A percentile compares a stretch with the other conserved stretches of the same genome.
phyloP scores from a whole-genome alignment of 2,113 vertebrate species.

The Rhadina sibilatrix region DNA sequence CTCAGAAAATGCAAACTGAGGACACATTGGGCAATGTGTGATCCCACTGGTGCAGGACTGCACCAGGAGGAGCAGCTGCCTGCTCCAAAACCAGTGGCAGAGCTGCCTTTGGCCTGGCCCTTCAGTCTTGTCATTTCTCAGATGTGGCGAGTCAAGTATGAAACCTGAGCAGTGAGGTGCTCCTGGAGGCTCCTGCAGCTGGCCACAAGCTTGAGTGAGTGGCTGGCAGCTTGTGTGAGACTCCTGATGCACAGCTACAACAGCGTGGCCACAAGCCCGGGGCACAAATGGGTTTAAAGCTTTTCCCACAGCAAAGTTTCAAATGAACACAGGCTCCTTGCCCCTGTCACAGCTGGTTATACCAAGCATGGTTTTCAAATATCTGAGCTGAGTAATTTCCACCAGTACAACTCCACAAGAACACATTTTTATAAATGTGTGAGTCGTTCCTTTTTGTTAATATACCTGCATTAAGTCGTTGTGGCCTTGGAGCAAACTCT shows the following conservation, averaged over 20 bases:
- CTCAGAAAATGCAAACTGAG: not conserved
- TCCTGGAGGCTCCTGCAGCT: not conserved
- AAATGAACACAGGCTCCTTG: not conserved
- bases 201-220: rapidly evolving
- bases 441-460: not conserved
- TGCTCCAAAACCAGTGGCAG: not conserved
- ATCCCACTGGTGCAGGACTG: not conserved
- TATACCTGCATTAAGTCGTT: not conserved
- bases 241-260: not conserved
- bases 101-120: not conserved
- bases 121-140: not conserved
- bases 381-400: not conserved
- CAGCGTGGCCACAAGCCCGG: not conserved
- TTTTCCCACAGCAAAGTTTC: not conserved
- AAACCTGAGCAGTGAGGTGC: not conserved
- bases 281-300: not conserved
- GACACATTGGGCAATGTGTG: rapidly evolving
- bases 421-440: not conserved
- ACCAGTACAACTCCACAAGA: not conserved
- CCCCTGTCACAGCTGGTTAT: not conserved
- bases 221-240: not conserved
- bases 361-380: not conserved
- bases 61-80: not conserved
- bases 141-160: not conserved
- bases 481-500: not conserved